Evolutionary conservation across 2,797 vertebrate species (phyloP), one percentile per base, ranked within the genome.

Genomic region (Gephyroberyx darwinii): DNA sequence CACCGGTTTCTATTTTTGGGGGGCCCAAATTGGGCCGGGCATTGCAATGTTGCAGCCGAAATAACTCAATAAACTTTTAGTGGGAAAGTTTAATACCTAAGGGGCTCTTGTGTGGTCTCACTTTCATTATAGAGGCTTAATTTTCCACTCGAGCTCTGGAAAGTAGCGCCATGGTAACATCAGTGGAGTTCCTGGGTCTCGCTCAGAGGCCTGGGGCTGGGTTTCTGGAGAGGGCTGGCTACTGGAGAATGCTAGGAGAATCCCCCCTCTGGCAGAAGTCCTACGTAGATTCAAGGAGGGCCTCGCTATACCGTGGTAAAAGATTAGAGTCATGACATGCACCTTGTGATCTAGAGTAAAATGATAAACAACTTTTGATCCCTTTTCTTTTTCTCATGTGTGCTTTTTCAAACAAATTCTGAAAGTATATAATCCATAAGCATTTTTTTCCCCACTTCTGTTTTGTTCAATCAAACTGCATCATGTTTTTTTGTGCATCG

Each of bases 31-130:
- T 87, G 85, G 85, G 86, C 86, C 78, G 80, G 88, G 90, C 85
- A 92, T 89, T 85, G 88, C 81, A 56, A 91, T 86, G 87, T 83
- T 90, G 86, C 87, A 91, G 91, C 92, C 90, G 89, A 93, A 94
- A 94, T 94, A 94, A 93, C 92, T 93, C 92, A 83, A 92, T 94
- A 94, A 95, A 94, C 78, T 91, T 95, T 95, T 88, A 92, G 86
- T 92, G 84, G 92, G 92, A 92, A 93, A 92, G 84, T 93, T 93
- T 94, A 93, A 92, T 93, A 92, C 91, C 88, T 90, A 86, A 73
- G 85, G 57, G 64, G 89, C 86, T 87, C 92, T 89, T 92, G 93
- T 94, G 94, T 95, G 93, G 93, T 94, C 94, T 88, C 83, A 70
- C 78, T 93, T 93, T 93, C 84, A 91, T 91, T 89, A 91, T 92